A percentile compares a stretch with the other conserved stretches of the same genome.
phyloP scores from a whole-genome alignment of 2,113 vertebrate species.

The Neodontobutis hainanensis region DNA sequence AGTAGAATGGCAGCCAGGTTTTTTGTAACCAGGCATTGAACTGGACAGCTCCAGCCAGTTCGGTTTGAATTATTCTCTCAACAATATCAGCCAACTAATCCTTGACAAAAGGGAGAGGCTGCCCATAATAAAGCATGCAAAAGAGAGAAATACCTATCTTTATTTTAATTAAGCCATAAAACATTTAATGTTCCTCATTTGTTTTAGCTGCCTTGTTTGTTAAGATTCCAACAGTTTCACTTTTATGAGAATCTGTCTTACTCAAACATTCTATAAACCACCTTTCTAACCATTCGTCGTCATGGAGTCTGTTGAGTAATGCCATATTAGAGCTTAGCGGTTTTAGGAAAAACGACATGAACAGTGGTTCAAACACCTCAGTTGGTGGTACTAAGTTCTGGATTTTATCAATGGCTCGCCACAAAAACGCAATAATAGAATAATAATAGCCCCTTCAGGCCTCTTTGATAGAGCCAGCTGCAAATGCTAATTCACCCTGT shows the following conservation, averaged over 20 bases:
- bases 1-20: slow-evolving; percentile 49
- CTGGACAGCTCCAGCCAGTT: slow-evolving; percentile 42
- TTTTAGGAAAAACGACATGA: slow-evolving; percentile 19
- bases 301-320: slow-evolving; percentile 47
- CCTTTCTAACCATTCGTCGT: slow-evolving; percentile 54
- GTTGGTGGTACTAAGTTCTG: slow-evolving; percentile 29
- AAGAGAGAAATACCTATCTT: slow-evolving; percentile 20
- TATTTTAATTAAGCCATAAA: slow-evolving; percentile 20
- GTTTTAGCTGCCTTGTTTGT: slow-evolving; percentile 22
- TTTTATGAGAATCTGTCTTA: slow-evolving; percentile 23
- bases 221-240: slow-evolving; percentile 15
- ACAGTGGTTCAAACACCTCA: slow-evolving; percentile 30
- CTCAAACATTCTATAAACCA: slow-evolving; percentile 42
- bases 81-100: slow-evolving; percentile 50
- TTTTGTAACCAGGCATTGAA: slow-evolving; percentile 29
- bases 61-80: slow-evolving; percentile 52
- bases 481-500: slow-evolving; percentile 21
- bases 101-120: slow-evolving; percentile 34
- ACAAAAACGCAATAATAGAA: slow-evolving; percentile 16
- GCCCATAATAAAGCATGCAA: slow-evolving; percentile 40
- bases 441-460: slow-evolving; percentile 4
- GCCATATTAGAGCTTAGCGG: neutral
- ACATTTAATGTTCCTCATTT: slow-evolving; percentile 18
- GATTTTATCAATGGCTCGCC: slow-evolving; percentile 45
- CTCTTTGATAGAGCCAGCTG: slow-evolving; percentile 24